A percentile compares a stretch with the other conserved stretches of the same genome.
Conservation (phyloP, 2,797 vertebrate genomes). For the Falco peregrinus region DNA sequence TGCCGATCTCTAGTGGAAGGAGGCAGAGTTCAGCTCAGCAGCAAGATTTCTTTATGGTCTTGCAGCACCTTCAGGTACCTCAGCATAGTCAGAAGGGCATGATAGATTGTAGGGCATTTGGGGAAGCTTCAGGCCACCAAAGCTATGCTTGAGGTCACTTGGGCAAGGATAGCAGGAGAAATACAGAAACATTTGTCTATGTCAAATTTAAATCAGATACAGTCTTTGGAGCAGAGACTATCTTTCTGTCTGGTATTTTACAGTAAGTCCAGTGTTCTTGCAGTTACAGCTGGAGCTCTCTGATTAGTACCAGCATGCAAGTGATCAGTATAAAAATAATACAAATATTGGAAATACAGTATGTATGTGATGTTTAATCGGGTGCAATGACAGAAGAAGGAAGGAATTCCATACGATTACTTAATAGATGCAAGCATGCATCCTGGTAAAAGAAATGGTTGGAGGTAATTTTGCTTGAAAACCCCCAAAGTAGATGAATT, state of each 20-base stretch:
- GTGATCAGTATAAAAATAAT: slow-evolving; percentile 19
- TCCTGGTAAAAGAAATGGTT: background rate
- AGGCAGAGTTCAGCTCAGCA: background rate
- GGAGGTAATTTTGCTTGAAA: background rate
- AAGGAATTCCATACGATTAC: slow-evolving; percentile 3
- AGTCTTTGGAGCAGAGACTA: background rate
- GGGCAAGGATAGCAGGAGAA: background rate
- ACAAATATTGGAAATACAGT: background rate
- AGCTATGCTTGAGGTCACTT: background rate
- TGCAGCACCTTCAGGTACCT: background rate
- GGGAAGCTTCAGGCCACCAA: background rate
- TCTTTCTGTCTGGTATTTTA: background rate
- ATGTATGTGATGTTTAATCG: slow-evolving; percentile 4
- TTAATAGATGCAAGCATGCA: background rate
- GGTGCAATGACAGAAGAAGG: background rate
- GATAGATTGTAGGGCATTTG: background rate
- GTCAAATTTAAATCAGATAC: slow-evolving; percentile 3
- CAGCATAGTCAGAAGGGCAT: background rate
- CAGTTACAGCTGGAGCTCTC: background rate
- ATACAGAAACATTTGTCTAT: background rate
- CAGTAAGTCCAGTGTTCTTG: background rate
- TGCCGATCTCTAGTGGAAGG: background rate
- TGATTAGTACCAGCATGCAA: background rate
- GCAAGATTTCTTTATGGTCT: background rate
- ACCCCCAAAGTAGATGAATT: background rate